Evolutionary conservation across 2,888 invertebrate genomes (phyloP).

Genomic region (Tridacna crocea): DNA sequence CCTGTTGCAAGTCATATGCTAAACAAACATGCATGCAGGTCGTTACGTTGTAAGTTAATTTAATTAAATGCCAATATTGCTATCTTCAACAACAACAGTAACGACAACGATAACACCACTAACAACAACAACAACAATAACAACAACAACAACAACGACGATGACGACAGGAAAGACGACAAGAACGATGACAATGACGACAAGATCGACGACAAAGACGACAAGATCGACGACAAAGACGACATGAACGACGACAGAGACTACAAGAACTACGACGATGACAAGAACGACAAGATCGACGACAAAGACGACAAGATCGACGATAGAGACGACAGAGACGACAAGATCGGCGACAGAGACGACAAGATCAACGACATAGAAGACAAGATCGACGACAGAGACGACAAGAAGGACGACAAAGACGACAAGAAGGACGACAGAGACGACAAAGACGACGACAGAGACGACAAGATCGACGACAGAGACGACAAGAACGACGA

Average conservation of each 20-base stretch:
- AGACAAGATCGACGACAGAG: background rate
- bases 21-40: no score
- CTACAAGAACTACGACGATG: background rate
- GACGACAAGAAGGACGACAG: background rate
- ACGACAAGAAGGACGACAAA: background rate
- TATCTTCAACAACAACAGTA: background rate
- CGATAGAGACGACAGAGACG: background rate
- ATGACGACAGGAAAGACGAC: constrained; percentile 12
- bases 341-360: background rate
- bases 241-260: background rate
- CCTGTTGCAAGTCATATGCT: no score
- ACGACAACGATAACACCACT: background rate
- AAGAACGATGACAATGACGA: constrained; percentile 3
- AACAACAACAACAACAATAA: constrained; percentile 10
- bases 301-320: background rate
- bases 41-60: no score
- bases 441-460: background rate
- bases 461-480: background rate
- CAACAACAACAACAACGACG: background rate
- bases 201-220: background rate
- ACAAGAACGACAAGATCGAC: background rate
- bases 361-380: background rate
- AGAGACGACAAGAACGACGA: background rate
- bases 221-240: background rate
- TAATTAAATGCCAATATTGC: no score